Evolutionary conservation across 1,140 invertebrate genomes (phyloP), one percentile per base, ranked within the genome.

Genomic region (Drosophila nigromelanica): DNA sequence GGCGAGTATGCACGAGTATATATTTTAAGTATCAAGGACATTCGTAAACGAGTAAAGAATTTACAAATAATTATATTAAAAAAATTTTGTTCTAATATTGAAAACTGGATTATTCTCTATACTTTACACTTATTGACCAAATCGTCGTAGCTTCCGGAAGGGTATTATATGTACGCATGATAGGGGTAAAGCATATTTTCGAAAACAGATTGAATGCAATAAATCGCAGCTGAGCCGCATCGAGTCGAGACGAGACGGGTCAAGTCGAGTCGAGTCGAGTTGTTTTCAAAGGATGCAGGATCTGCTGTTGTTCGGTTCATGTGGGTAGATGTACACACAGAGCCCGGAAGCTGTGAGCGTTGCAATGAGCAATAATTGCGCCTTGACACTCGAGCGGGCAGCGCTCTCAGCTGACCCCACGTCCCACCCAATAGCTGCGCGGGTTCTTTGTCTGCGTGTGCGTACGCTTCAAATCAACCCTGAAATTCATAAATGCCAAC

Each of bases 311-410:
- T 35, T 35, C 30, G 14, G n/a, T 35, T 35, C 30, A 51, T 51
- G 8, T 51, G 48, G 48, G 48, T n/a, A 45, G 33, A 39, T 7
- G 35, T 12, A 21, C 5, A 21, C 15, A 27, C 5, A n/a, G n/a
- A 12, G n/a, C 15, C 21, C 51, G 51, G 52, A 66, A 64, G 54
- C 52, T 43, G 60, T 39, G 14, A 43, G 54, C 63, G 51, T 45
- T 76, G 73, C 75, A 82, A 71, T 82, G 71, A 63, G 64, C 74
- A 78, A 83, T 83, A 82, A 82, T 83, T 83, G 76, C 80, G 73
- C 80, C 83, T 71, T 79, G 80, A 75, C 80, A 83, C 76, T 73
- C 51, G 47, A 52, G 24, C 42, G 70, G 58, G 58, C 58, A 45
- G 37, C 50, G 8, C 50, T 52, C 39, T 39, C 42, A 21, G 47